These are phyloP conservation scores for Carcinoscorpius rotundicauda DNA, from an alignment of 1,140 invertebrate genomes.

Conservation along the genomic window DNA sequence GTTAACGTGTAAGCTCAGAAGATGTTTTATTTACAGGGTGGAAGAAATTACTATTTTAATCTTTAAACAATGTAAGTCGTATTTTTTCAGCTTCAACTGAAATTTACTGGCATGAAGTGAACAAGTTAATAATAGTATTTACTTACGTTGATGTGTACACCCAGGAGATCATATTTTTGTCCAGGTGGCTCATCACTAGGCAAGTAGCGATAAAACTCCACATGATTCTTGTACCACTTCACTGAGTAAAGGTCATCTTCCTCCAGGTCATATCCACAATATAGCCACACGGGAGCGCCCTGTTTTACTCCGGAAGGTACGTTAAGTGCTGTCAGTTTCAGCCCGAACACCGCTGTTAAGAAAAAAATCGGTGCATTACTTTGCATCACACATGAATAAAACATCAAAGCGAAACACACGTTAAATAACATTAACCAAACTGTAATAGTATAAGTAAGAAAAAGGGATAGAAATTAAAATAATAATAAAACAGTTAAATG, in stretches of 20 bases:
- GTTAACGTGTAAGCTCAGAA: too few species aligned
- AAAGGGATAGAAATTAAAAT: too few species aligned
- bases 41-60: too few species aligned
- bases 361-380: background rate
- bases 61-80: too few species aligned
- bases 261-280: slow-evolving; percentile 34
- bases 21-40: too few species aligned
- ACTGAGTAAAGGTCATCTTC: slow-evolving; percentile 33
- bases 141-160: slow-evolving; percentile 25
- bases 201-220: slow-evolving; percentile 24
- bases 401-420: too few species aligned
- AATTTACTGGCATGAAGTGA: too few species aligned
- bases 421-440: too few species aligned
- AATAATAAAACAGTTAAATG: too few species aligned
- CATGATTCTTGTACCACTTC: slow-evolving; percentile 26
- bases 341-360: slow-evolving; percentile 6
- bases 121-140: background rate
- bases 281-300: slow-evolving; percentile 26
- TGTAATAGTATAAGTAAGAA: too few species aligned
- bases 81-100: too few species aligned
- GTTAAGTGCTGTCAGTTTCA: slow-evolving; percentile 20
- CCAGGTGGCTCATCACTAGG: slow-evolving; percentile 15
- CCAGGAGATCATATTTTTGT: slow-evolving; percentile 21
- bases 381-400: too few species aligned
- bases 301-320: slow-evolving; percentile 20